Evolutionary conservation across 2,113 vertebrate genomes (phyloP), one percentile per base, ranked within the genome.

Genomic region (Rhizomys pruinosus): DNA sequence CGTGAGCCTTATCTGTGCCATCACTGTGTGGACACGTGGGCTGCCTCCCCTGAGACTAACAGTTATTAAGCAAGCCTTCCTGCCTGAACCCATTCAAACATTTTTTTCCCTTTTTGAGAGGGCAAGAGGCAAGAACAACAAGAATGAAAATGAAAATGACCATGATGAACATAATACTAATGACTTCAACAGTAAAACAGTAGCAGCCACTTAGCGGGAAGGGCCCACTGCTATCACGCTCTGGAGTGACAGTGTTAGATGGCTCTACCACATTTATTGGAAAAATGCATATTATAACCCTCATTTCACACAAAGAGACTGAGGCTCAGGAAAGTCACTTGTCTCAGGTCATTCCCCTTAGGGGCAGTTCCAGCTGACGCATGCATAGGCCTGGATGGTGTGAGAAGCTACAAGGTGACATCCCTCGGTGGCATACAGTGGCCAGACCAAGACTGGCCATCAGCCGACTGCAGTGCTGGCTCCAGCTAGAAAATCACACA

Each of bases 111-210:
- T 52, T 73, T 77, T 13, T 8, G 34, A 69, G 71, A 72, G 47
- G 71, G 66, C 44, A 86, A 20, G 71, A 88, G 5, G 39, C 6
- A 59, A 59, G 29, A 55, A 88, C 20, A n/a, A 5, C 57, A 39
- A 80, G 8, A 55, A 78, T 61, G 44, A 52, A 10, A 27, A 90
- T 55, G 10, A 57, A 37, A n/a, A 72, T 1, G 66, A 57, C 47
- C 47, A 52, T 9, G 27, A 22, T 16, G 69, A 34, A 16, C 29
- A 17, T 19, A 15, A 8, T 20, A 42, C 10, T 44, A 71, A 59
- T 1, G 44, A 44, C 0, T 0, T 13, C 19, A 34, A 23, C 0
- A 57, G 27, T 13, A 10, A 13, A 3, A 37, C 19, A 23, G 44
- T 7, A 63, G 64, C n/a, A 19, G 90, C 73, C 9, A 2, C 23